Conservation (phyloP, 2,888 invertebrate genomes). For the Synergus umbraculus region DNA sequence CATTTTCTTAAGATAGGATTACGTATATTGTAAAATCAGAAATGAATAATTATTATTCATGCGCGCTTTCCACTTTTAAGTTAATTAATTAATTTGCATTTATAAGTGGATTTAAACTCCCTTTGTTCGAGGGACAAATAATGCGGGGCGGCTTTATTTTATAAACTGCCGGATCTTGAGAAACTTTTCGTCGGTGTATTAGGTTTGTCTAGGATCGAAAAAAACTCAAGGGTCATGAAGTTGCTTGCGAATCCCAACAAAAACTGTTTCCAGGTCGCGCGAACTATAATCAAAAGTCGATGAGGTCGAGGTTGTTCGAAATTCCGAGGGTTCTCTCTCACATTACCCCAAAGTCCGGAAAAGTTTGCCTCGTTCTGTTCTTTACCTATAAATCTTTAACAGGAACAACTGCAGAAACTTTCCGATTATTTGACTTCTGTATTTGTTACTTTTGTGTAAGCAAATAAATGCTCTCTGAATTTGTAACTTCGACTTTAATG, state of each 20-base stretch:
- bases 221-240: constrained; percentile 25
- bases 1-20: too few species aligned
- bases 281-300: constrained; percentile 40
- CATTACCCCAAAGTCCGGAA: constrained; percentile 36
- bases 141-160: not conserved
- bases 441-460: not conserved
- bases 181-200: constrained; percentile 29
- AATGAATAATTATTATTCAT: not conserved
- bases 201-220: constrained; percentile 13
- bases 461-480: not conserved
- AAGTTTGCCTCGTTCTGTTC: constrained; percentile 21
- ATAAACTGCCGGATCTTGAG: not conserved
- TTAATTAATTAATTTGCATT: not conserved
- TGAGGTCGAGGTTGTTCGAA: constrained; percentile 38
- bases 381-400: constrained; percentile 32
- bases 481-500: not conserved
- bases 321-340: constrained; percentile 20
- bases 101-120: not conserved
- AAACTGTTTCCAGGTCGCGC: constrained; percentile 40
- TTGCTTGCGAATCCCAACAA: constrained; percentile 39
- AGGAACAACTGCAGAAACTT: constrained; percentile 13
- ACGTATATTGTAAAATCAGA: not conserved
- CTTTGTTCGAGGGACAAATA: constrained; percentile 15
- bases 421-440: not conserved
- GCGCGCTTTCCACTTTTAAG: not conserved